Percentiles rank a stretch among this genome's conserved stretches.
phyloP scores from a whole-genome alignment of 35 echinoderm and acorn worm genomes.

The Acanthaster planci region DNA sequence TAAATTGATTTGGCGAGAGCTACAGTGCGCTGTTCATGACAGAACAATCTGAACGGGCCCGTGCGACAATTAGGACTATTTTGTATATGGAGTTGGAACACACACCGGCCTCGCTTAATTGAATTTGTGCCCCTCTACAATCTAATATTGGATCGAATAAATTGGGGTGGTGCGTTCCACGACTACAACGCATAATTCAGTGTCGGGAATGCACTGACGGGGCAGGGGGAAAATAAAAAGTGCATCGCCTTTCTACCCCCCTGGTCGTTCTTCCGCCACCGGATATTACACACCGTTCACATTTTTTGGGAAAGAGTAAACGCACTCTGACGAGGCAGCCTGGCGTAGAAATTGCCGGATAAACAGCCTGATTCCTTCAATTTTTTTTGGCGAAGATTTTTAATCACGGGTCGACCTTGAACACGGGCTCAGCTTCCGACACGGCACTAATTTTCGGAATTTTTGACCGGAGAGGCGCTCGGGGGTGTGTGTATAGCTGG shows the following conservation, averaged over 20 bases:
- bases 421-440: not conserved
- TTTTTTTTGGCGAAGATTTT: not conserved
- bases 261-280: not conserved
- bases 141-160: no score
- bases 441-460: conserved; percentile 1
- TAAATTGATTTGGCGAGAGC: no score
- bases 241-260: not conserved
- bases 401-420: conserved; percentile 18
- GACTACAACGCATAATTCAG: no score
- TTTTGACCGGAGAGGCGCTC: not conserved
- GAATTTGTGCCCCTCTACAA: no score
- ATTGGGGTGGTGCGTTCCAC: no score
- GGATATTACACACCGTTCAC: not conserved
- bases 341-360: not conserved
- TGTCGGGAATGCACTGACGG: no score
- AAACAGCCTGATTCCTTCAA: not conserved
- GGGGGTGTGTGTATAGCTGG: not conserved
- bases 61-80: no score
- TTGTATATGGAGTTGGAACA: no score
- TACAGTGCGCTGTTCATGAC: no score
- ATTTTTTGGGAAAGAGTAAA: not conserved
- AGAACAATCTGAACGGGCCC: no score
- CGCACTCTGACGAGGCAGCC: not conserved
- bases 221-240: not conserved
- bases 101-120: no score